Base-by-base conservation (phyloP, 1,140 invertebrate genomes). In the Drosophila neocordata region DNA sequence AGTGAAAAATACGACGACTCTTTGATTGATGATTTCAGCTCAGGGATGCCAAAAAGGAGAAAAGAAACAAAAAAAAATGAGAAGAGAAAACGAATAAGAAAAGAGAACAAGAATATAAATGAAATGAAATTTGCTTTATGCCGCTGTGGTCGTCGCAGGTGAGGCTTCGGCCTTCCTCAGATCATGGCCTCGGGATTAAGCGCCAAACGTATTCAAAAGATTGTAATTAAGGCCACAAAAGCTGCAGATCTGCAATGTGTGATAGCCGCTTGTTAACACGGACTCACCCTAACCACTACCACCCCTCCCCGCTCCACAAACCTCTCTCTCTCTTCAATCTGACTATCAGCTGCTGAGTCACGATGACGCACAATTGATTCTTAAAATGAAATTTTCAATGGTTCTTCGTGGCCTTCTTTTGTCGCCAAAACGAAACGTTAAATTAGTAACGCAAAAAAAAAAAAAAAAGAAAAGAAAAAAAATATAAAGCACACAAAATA, bases 201-300 rank as follows among this genome's bases (percentile, higher is more conserved):
- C 84, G 84, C 84, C 83, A 88, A 88, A 88, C 79, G 84, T 89
- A 88, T 89, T 88, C 83, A 88, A 88, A 88, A 88, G 83, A 88
- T 88, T 89, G 84, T 88, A 88, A 88, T 88, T 88, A 88, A 89
- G 83, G 83, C 84, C 83, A 88, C 84, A 88, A 89, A 83, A 65
- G 83, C 79, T 77, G 84, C 73, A 87, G 83, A 88, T 87, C 83
- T 88, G 84, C 79, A 88, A 68, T 48, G 60, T 64, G 83, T 82
- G 83, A 88, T 87, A 87, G 71, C 71, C 78, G 82, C 82, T 87
- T 87, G 82, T 87, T 87, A 87, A 78, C 82, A 68, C 58, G 51
- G 61, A 27, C 37, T 20, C 69, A 38, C 51, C 56, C 24, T 11
- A 65, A 35, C 64, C 73, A 67, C 8, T 53, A 18, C 27, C 22